Base-by-base conservation (phyloP, 2,113 vertebrate genomes). In the Penelope pileata region DNA sequence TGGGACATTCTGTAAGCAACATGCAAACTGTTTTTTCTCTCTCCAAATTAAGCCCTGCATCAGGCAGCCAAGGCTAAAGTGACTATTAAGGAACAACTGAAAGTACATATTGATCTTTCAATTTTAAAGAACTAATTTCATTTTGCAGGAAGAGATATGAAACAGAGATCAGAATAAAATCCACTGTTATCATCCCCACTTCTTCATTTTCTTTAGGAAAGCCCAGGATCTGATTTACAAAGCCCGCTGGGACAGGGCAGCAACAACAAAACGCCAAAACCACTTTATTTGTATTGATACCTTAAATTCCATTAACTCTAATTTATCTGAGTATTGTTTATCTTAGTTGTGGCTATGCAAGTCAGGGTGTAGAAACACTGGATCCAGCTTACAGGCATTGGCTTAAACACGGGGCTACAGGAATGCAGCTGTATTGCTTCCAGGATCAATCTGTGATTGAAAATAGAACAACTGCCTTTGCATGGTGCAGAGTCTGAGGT, bases 101-200 rank as follows among this genome's bases (percentile, higher is more conserved):
- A 93, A 79, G 83, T 90, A 51, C 10, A 38, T 91, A 85, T 91
- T 87, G 91, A 91, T 93, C 81, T 80, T 87, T 84, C 63, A 29
- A 62, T 91, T 94, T 85, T 73, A 85, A 89, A 87, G 48, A 43
- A 42, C 16, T 66, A 48, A 83, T 81, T 47, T 63, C 30, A 89
- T 73, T 94, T 78, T 89, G 19, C 21, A 73, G 53, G 38, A 89
- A 82, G 40, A 91, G 62, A 66, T 83, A 68, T 26, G 40, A 87
- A 90, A 50, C 26, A 51, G 56, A 93, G 16, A 76, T 36, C 36
- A 58, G 40, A 84, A 89, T 48, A 84, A 91, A 86, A 94, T 64
- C 53, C 30, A 53, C 48, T 64, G 76, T 34, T 32, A 50, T 30
- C 67, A 22, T 47, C 13, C 60, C 34, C 47, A 69, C 32, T 77